Percentiles rank a stretch among this genome's conserved stretches.
phyloP scores from a whole-genome alignment of 35 echinoderm and acorn worm genomes.

The Lytechinus pictus region DNA sequence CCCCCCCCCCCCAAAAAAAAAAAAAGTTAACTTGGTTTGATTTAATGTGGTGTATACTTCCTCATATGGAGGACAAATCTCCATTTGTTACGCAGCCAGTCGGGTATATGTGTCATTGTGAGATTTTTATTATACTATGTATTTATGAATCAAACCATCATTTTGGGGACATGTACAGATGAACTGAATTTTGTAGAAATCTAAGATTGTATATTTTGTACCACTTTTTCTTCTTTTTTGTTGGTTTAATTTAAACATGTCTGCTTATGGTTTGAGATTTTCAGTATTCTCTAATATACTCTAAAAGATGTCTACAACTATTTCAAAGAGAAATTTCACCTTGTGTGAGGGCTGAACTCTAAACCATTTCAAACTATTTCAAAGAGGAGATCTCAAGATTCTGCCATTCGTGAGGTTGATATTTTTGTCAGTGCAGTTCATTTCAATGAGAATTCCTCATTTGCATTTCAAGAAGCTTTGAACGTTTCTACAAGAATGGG shows the following conservation, averaged over 20 bases:
- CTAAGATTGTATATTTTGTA: constrained; percentile 14
- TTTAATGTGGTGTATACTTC: neutral
- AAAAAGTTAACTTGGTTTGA: neutral
- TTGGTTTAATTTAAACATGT: neutral
- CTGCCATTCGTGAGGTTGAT: neutral
- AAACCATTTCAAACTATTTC: neutral
- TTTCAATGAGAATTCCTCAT: neutral
- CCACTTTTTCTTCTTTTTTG: neutral
- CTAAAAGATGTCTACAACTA: neutral
- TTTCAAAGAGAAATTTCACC: neutral
- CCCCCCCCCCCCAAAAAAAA: neutral
- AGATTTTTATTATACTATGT: neutral
- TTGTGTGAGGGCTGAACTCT: no score
- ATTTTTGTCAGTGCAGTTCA: neutral
- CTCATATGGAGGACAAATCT: neutral
- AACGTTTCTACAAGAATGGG: neutral
- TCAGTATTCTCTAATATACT: neutral
- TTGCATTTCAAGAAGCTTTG: neutral
- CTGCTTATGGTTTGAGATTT: neutral
- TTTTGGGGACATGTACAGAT: neutral
- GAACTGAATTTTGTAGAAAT: constrained; percentile 4
- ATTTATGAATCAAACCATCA: neutral
- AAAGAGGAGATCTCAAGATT: neutral
- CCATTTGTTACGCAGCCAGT: constrained; percentile 5
- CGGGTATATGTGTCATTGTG: neutral